Base-by-base conservation (phyloP, 2,113 vertebrate genomes). In the Sprattus sprattus region DNA sequence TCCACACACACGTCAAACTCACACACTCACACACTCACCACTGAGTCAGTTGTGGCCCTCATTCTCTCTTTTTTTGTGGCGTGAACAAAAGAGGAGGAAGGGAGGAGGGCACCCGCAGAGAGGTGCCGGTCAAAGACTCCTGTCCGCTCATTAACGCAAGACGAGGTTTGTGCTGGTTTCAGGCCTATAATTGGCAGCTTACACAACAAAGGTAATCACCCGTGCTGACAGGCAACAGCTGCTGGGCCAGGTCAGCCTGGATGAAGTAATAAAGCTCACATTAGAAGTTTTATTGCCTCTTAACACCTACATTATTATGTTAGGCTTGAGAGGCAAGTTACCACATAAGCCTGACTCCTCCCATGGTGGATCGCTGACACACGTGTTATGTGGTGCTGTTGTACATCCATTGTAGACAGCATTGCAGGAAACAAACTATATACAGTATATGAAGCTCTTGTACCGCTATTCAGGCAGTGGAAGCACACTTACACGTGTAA, bases 121-220 rank as follows among this genome's bases (percentile, higher is more conserved):
- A 82, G 81, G 39, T 80, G 57, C 64, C 64, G 9, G 64, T 85
- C 81, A 83, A 20, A 3, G 46, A 44, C 81, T 81, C 84, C 87
- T 78, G 82, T 85, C 49, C 52, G 44, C 84, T 86, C 85, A 88
- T 89, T 87, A 84, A 85, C 88, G 82, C 85, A 84, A 87, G 86
- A 85, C 83, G 87, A 22, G 44, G 46, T 28, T 83, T 2, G 64
- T 85, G 83, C 88, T 85, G 85, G 86, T 75, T 85, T 22, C 83
- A 25, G 16, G 81, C 67, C 84, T 50, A 81, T 85, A 88, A 89
- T 85, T 83, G 52, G 85, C 83, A 85, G 83, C 54, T 86, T 83
- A 85, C 54, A 60, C 54, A 81, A 85, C 83, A 81, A 75, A 86
- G 46, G 22, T 81, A 88, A 85, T 86, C 57, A 52, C 83, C 46